phyloP scores from a whole-genome alignment of 2,113 vertebrate genomes.

The Peucedramus taeniatus region DNA sequence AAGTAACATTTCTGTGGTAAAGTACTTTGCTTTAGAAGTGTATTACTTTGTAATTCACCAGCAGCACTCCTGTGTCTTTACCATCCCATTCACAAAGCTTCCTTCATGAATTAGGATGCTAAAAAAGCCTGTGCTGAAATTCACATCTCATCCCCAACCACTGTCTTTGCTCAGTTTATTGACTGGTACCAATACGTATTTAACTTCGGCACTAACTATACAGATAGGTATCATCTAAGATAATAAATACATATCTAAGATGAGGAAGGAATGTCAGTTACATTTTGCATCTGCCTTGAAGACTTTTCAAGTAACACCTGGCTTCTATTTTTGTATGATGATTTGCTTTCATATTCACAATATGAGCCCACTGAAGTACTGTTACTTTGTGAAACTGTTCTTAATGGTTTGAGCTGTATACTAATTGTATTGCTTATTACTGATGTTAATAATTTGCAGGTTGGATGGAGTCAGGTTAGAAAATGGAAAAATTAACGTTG shows the following conservation, averaged over 20 bases:
- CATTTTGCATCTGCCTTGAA: background rate
- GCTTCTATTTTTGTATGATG: background rate
- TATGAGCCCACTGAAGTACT: background rate
- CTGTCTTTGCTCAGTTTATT: background rate
- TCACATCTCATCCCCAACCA: background rate
- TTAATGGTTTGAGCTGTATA: background rate
- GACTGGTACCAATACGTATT: fast-evolving
- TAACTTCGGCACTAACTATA: background rate
- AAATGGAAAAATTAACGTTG: conserved; percentile 84
- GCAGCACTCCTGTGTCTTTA: background rate
- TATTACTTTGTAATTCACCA: background rate
- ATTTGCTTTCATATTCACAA: background rate
- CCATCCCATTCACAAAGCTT: background rate
- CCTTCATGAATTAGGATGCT: background rate
- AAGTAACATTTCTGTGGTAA: background rate
- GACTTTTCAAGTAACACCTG: background rate
- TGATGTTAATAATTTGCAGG: conserved; percentile 66
- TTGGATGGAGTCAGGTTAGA: conserved; percentile 90
- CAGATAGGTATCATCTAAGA: background rate
- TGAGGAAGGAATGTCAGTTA: background rate
- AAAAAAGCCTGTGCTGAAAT: background rate
- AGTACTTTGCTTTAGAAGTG: background rate
- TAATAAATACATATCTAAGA: background rate
- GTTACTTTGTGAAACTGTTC: background rate
- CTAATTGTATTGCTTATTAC: background rate